A percentile compares a stretch with the other conserved stretches of the same genome.
Evolutionary conservation across 2,797 vertebrate species (phyloP).

Genomic region (Lithobates pipiens): DNA sequence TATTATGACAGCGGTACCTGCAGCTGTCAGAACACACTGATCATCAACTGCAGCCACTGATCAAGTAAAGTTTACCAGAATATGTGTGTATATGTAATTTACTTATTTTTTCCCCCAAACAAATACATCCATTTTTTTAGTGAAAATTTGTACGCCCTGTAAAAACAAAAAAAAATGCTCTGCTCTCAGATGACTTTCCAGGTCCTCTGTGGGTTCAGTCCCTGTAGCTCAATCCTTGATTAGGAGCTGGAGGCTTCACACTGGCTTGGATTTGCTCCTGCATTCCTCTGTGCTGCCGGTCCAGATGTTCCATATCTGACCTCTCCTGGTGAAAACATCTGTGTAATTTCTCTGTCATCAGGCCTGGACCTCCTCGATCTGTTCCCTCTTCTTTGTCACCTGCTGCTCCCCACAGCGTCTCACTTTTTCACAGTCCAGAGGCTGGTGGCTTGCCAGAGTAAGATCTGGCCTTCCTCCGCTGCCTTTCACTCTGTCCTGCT

Average conservation of each 20-base stretch:
- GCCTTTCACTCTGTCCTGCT: neutral
- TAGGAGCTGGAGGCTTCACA: neutral
- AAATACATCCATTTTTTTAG: too few species aligned
- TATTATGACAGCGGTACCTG: too few species aligned
- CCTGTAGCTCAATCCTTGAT: neutral
- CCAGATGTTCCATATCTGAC: slow-evolving; percentile 21
- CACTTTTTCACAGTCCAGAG: neutral
- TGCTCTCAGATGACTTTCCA: neutral
- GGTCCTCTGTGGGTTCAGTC: neutral
- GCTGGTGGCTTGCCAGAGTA: neutral
- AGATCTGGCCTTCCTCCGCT: neutral
- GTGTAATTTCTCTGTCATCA: neutral
- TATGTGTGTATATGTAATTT: too few species aligned
- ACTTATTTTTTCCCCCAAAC: too few species aligned
- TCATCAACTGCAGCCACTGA: too few species aligned
- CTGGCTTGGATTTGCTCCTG: neutral
- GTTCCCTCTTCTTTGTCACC: neutral
- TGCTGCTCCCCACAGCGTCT: slow-evolving; percentile 7
- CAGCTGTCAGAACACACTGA: too few species aligned
- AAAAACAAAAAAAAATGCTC: too few species aligned
- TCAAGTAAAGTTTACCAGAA: too few species aligned
- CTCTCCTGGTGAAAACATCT: neutral
- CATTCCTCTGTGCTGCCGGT: neutral
- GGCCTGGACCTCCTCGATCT: slow-evolving; percentile 10
- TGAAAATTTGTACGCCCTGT: too few species aligned